Evolutionary conservation across 2,797 vertebrate species (phyloP), one percentile per base, ranked within the genome.

Genomic region (Melanotaenia pygmaea): DNA sequence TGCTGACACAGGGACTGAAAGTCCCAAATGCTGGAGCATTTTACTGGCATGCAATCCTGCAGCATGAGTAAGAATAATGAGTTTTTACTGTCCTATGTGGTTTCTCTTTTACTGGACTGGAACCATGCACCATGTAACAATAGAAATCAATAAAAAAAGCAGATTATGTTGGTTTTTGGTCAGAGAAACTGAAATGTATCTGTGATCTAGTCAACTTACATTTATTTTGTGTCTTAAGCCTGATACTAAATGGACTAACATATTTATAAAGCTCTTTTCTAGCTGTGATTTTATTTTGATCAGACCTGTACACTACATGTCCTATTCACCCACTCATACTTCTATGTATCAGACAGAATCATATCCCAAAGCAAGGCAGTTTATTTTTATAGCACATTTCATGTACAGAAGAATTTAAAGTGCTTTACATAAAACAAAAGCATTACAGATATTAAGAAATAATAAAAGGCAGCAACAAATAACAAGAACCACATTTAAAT

Each of bases 1-100:
- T 1, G 45, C 45, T 50, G 45, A 86, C 78, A 86, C 87, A 88
- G 80, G 80, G 79, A n/a, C 47, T 47, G 71, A 73, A 54, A 50
- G 59, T 64, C 26, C 59, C 12, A 32, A 51, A 47, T 50, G 59
- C 70, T 34, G 47, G 58, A 59, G n/a, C 38, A 18, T 34, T 74
- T 69, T 10, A 26, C 43, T 75, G 51, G 37, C 77, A 62, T 87
- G 76, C 77, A 77, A 80, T 6, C 28, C 32, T 26, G 37, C 11
- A 57, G 66, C 30, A 9, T 60, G 77, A 80, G 32, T 61, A 68
- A 71, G 20, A 64, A 16, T 5, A 3, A 24, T 16, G 34, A 70
- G 47, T 81, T 12, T 70, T 64, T 68, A 40, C 26, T 30, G 61
- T 69, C 40, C 79, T 24, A 66, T 53, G 3, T 10, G 14, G 22